These are phyloP conservation scores for Mustela lutreola DNA, from an alignment of 2,113 vertebrate species.

Conservation along the genomic window DNA sequence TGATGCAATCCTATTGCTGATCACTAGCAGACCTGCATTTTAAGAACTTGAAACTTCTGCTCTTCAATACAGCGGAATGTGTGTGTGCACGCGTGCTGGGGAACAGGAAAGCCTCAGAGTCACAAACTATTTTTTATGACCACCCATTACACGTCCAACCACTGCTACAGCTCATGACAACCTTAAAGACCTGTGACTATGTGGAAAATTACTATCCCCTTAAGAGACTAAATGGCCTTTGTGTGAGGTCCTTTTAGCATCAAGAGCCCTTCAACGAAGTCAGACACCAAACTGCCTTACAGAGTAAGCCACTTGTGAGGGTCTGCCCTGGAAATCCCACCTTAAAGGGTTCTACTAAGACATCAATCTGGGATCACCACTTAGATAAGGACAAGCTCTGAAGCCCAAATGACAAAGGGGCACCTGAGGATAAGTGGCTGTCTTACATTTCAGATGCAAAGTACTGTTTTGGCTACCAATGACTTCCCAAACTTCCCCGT, in stretches of 20 bases:
- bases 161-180: not conserved
- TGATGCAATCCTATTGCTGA: slow-evolving; percentile 55
- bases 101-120: not conserved
- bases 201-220: not conserved
- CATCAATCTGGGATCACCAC: not conserved
- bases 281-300: not conserved
- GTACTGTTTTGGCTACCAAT: not conserved
- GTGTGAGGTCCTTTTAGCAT: not conserved
- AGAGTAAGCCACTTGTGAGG: not conserved
- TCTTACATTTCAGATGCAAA: not conserved
- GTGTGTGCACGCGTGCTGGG: rapidly evolving
- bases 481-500: not conserved
- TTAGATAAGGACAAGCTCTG: not conserved
- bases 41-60: slow-evolving; percentile 22
- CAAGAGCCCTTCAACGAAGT: not conserved
- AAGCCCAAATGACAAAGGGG: not conserved
- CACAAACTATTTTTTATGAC: not conserved
- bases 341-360: not conserved
- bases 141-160: not conserved
- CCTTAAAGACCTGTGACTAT: not conserved
- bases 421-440: not conserved
- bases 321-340: not conserved
- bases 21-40: slow-evolving; percentile 58
- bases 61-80: not conserved
- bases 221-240: not conserved